A percentile compares a stretch with the other conserved stretches of the same genome.
Conservation (phyloP, 2,113 vertebrate species). For the Ictalurus punctatus region DNA sequence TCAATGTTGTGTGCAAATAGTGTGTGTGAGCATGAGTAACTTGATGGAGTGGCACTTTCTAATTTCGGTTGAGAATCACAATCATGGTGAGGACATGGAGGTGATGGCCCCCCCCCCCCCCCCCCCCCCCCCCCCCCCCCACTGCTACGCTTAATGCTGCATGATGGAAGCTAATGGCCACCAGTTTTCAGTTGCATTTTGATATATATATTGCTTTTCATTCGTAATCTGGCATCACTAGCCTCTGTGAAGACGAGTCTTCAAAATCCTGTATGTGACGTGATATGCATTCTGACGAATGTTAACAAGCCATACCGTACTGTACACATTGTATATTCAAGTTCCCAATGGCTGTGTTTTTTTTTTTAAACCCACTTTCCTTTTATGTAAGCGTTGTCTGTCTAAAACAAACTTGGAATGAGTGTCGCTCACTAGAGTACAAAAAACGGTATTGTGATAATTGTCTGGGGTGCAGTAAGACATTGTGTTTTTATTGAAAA, state of each 20-base stretch:
- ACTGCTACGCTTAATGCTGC: slow-evolving; percentile 31
- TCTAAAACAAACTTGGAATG: slow-evolving; percentile 22
- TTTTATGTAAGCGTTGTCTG: slow-evolving; percentile 15
- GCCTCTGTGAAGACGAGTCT: slow-evolving; percentile 10
- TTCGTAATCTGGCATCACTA: slow-evolving; percentile 14
- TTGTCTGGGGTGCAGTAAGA: slow-evolving; percentile 34
- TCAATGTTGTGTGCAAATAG: slow-evolving; percentile 44
- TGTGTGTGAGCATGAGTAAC: slow-evolving; percentile 47
- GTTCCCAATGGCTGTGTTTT: slow-evolving; percentile 14
- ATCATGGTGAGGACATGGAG: slow-evolving; percentile 7
- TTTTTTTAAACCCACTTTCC: slow-evolving; percentile 17
- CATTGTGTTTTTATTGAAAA: slow-evolving; percentile 32
- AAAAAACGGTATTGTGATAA: slow-evolving; percentile 38
- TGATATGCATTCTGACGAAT: slow-evolving; percentile 36
- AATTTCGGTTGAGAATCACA: slow-evolving; percentile 16
- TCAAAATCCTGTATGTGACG: neutral
- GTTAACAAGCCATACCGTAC: slow-evolving; percentile 50
- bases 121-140: too few relatives aligned
- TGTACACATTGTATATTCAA: slow-evolving; percentile 24
- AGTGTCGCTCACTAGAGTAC: slow-evolving; percentile 27
- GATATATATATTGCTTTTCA: slow-evolving; percentile 23
- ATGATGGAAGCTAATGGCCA: slow-evolving; percentile 30
- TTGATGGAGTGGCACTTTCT: slow-evolving; percentile 16
- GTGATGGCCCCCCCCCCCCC: neutral
- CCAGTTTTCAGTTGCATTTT: slow-evolving; percentile 13